Percentiles rank a stretch among this genome's conserved stretches.
Conservation (phyloP, 2,888 invertebrate genomes). For the Lepidonotus clava region DNA sequence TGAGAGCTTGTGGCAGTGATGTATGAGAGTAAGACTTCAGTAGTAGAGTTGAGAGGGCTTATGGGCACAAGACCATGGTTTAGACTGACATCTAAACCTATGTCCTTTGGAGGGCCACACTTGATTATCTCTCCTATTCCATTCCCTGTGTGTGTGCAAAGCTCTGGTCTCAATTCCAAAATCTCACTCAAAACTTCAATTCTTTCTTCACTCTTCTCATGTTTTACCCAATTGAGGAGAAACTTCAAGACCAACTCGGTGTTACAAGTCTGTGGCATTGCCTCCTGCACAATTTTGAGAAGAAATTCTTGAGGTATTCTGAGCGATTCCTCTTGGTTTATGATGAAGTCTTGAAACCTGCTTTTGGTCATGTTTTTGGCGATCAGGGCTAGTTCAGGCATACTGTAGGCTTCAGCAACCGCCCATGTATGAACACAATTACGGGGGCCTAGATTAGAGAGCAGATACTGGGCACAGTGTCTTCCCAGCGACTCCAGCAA, state of each 20-base stretch:
- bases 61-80: too few species aligned
- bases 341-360: constrained; percentile 21
- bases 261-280: not conserved
- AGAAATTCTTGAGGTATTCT: constrained; percentile 8
- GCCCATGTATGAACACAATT: constrained; percentile 46
- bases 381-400: constrained; percentile 3
- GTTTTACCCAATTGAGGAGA: not conserved
- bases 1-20: not conserved
- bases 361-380: constrained; percentile 30
- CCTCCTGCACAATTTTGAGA: not conserved
- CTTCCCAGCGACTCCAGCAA: constrained; percentile 2
- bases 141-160: too few species aligned
- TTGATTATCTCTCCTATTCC: too few species aligned
- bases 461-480: constrained; percentile 27
- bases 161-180: not conserved
- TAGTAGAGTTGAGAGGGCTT: not conserved
- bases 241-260: not conserved
- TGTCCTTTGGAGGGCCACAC: too few species aligned
- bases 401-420: constrained; percentile 9
- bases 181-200: not conserved
- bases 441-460: constrained; percentile 1
- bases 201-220: not conserved
- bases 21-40: not conserved
- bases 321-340: not conserved
- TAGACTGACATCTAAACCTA: too few species aligned